A percentile compares a stretch with the other conserved stretches of the same genome.
These are phyloP conservation scores for Philaenus spumarius DNA, from an alignment of 1,140 invertebrate genomes.

Conservation along the genomic window DNA sequence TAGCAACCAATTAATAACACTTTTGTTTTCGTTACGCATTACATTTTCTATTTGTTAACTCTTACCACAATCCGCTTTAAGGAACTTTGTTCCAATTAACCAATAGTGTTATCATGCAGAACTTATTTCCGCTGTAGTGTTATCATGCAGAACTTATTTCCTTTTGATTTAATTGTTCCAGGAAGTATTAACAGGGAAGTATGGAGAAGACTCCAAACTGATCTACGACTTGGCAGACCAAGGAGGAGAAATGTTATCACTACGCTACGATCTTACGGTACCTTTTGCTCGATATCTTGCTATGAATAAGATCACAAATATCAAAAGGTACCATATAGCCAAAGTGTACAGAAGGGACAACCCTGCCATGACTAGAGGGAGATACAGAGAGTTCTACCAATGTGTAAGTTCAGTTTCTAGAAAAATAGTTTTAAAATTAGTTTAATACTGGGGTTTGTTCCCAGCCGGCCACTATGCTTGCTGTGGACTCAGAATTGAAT, in stretches of 20 bases:
- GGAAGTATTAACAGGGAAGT: slow-evolving; percentile 98
- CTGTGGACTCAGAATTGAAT: too few species aligned
- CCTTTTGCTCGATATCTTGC: slow-evolving; percentile 97
- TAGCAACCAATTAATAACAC: too few species aligned
- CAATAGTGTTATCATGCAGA: too few species aligned
- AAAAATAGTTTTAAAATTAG: too few species aligned
- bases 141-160: too few species aligned
- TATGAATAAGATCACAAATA: slow-evolving; percentile 92
- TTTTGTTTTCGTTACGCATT: too few species aligned
- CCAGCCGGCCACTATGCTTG: too few species aligned
- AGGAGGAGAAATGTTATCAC: slow-evolving; percentile 90
- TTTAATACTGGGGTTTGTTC: too few species aligned
- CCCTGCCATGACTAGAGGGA: slow-evolving; percentile 91
- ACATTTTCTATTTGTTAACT: too few species aligned
- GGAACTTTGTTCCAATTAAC: too few species aligned
- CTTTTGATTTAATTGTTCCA: slow-evolving; percentile 47
- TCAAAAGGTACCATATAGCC: slow-evolving; percentile 92
- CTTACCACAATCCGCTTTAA: too few species aligned
- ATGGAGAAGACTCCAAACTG: slow-evolving; percentile 98
- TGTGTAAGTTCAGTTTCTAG: slow-evolving; percentile 77
- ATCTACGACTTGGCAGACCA: slow-evolving; percentile 99
- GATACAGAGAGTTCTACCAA: slow-evolving; percentile 98
- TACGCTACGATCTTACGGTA: slow-evolving; percentile 88
- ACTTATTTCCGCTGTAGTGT: too few species aligned
- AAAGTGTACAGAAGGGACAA: slow-evolving; percentile 98